Percentiles rank a stretch among this genome's conserved stretches.
These are phyloP conservation scores for Alitta virens DNA, from an alignment of 2,888 invertebrate species.

Conservation along the genomic window DNA sequence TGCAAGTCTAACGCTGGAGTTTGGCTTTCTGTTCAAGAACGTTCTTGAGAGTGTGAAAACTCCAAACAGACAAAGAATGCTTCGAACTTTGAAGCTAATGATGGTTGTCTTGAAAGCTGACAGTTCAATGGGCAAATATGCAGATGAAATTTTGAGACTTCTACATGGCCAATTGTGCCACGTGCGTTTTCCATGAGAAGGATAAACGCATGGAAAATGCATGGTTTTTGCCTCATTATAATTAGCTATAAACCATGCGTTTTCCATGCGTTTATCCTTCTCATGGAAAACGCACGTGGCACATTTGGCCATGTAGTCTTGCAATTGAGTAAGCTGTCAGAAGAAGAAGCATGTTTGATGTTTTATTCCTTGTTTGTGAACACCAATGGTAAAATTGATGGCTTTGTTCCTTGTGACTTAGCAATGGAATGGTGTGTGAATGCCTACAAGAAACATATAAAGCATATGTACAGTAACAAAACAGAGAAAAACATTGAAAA, in stretches of 20 bases:
- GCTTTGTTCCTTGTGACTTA: constrained; percentile 5
- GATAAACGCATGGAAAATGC: too few species aligned
- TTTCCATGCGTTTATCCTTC: too few species aligned
- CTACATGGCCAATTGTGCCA: constrained; percentile 10
- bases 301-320: too few species aligned
- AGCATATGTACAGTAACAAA: constrained; percentile 25
- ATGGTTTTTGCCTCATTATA: too few species aligned
- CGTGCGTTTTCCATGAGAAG: too few species aligned
- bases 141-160: constrained; percentile 26
- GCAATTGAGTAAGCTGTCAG: not conserved
- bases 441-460: constrained; percentile 10
- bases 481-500: constrained; percentile 23
- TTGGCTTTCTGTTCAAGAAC: constrained; percentile 22
- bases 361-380: constrained; percentile 21
- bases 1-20: constrained; percentile 16
- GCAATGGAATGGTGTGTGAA: constrained; percentile 12
- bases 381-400: constrained; percentile 8
- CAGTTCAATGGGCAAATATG: constrained; percentile 26
- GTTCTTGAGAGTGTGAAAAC: constrained; percentile 17
- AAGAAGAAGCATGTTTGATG: constrained; percentile 4
- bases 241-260: too few species aligned
- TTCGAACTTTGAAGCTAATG: constrained; percentile 24
- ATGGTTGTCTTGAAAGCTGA: constrained; percentile 26
- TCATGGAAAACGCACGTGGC: too few species aligned
- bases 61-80: constrained; percentile 21